A percentile compares a stretch with the other conserved stretches of the same genome.
Evolutionary conservation across 2,113 vertebrate genomes (phyloP).

Genomic region (Ceyx margarethae): DNA sequence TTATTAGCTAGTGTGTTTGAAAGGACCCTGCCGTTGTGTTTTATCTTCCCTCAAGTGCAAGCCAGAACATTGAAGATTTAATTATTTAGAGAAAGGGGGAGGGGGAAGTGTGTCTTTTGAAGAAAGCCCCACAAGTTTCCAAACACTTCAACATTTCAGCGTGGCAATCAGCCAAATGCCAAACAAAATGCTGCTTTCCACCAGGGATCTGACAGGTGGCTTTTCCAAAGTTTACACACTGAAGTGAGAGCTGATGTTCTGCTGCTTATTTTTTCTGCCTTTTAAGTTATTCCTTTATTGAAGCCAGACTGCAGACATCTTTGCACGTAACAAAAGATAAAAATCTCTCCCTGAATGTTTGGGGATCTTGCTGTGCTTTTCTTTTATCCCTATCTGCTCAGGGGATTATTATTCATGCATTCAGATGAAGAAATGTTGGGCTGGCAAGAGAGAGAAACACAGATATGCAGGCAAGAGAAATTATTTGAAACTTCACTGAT

Average conservation of each 20-base stretch:
- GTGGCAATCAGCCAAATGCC: conserved; percentile 64
- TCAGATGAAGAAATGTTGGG: conserved; percentile 21
- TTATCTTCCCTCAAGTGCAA: conserved; percentile 58
- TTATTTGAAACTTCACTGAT: conserved; percentile 2
- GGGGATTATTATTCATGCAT: conserved; percentile 19
- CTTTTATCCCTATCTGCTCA: conserved; percentile 11
- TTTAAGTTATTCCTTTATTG: conserved; percentile 59
- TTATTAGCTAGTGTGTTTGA: conserved; percentile 55
- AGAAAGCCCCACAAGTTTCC: conserved; percentile 58
- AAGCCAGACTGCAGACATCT: conserved; percentile 54
- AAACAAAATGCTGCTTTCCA: conserved; percentile 69
- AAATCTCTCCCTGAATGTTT: conserved; percentile 18
- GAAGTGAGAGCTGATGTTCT: conserved; percentile 70
- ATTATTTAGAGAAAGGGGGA: conserved; percentile 57
- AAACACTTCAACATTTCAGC: conserved; percentile 69
- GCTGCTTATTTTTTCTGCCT: conserved; percentile 66
- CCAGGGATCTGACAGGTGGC: conserved; percentile 70
- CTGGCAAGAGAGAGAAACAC: not conserved
- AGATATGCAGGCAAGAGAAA: not conserved
- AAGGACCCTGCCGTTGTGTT: conserved; percentile 40
- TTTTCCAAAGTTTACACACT: conserved; percentile 70
- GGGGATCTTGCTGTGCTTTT: conserved; percentile 29
- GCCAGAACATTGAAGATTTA: conserved; percentile 57
- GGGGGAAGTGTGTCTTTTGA: conserved; percentile 58
- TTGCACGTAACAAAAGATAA: conserved; percentile 42